Evolutionary conservation across 1,140 invertebrate genomes (phyloP).

Genomic region (Leptinotarsa texana): DNA sequence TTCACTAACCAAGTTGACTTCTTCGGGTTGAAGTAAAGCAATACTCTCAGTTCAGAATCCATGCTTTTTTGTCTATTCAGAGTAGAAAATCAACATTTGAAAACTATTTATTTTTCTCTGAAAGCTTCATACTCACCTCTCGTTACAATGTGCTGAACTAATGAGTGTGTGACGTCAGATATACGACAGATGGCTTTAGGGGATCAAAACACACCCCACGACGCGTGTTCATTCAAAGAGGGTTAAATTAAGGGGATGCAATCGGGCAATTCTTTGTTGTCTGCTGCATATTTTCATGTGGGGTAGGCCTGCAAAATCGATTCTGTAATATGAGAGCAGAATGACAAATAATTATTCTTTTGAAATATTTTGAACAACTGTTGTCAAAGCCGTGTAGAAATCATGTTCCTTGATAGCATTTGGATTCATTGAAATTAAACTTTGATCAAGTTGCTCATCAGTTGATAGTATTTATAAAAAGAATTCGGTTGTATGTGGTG

Average conservation of each 20-base stretch:
- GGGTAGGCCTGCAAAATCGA: neutral
- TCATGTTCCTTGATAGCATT: neutral
- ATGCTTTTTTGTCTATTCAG: too few relatives aligned
- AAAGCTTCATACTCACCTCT: too few relatives aligned
- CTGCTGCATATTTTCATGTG: slow-evolving; percentile 1
- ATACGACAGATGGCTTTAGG: slow-evolving; percentile 15
- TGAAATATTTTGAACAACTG: neutral
- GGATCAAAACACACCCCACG: slow-evolving; percentile 17
- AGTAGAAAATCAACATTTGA: too few relatives aligned
- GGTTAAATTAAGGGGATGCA: slow-evolving; percentile 18
- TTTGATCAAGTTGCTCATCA: too few relatives aligned
- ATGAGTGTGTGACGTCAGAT: slow-evolving; percentile 4
- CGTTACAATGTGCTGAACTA: neutral
- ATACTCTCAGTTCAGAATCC: too few relatives aligned
- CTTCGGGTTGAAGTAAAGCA: too few relatives aligned
- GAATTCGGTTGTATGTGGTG: too few relatives aligned
- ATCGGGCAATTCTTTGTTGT: slow-evolving; percentile 15
- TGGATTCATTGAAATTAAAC: too few relatives aligned
- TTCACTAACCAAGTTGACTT: too few relatives aligned
- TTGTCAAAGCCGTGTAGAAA: neutral
- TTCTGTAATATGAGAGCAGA: neutral
- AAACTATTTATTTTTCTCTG: too few relatives aligned
- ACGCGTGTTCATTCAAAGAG: slow-evolving; percentile 13
- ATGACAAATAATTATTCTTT: neutral
- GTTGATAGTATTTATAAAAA: too few relatives aligned